Evolutionary conservation across 1,140 invertebrate species (phyloP).

Genomic region (Gonatopus flavifemur): DNA sequence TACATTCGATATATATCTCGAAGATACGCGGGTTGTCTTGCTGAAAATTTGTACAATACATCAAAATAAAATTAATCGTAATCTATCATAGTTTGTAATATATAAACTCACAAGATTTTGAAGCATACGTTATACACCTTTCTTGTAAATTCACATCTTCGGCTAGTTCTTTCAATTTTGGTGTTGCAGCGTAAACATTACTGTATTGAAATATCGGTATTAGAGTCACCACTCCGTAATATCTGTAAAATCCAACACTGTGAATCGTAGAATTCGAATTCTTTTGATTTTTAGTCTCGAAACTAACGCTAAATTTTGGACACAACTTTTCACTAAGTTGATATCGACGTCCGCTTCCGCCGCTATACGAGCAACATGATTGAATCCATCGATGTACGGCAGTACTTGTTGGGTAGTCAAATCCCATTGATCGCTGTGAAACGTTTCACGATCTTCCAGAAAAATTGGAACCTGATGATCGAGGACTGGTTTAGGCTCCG

Average conservation of each 20-base stretch:
- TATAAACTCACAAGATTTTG: conserved; percentile 60
- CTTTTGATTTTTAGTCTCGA: not conserved
- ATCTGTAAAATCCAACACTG: conserved; percentile 53
- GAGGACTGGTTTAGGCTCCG: conserved; percentile 79
- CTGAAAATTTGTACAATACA: too few relatives aligned
- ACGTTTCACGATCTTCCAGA: conserved; percentile 62
- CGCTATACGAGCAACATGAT: conserved; percentile 84
- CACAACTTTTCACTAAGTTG: conserved; percentile 90
- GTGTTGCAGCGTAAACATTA: conserved; percentile 88
- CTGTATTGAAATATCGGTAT: conserved; percentile 92
- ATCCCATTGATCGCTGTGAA: conserved; percentile 79
- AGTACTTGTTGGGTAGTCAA: conserved; percentile 89
- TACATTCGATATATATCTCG: conserved; percentile 81
- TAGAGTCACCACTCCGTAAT: conserved; percentile 76
- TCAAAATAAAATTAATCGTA: conserved; percentile 8
- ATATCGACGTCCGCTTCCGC: conserved; percentile 87
- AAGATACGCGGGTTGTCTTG: conserved; percentile 57
- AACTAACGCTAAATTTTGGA: conserved; percentile 87
- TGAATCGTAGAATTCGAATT: not conserved
- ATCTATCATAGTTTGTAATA: not conserved
- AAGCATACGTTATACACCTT: conserved; percentile 74
- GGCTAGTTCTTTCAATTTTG: conserved; percentile 74
- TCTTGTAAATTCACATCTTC: conserved; percentile 71
- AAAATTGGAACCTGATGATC: conserved; percentile 93
- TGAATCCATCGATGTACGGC: conserved; percentile 89